Evolutionary conservation across 2,797 vertebrate species (phyloP).

Genomic region (Triplophysa bombifrons): DNA sequence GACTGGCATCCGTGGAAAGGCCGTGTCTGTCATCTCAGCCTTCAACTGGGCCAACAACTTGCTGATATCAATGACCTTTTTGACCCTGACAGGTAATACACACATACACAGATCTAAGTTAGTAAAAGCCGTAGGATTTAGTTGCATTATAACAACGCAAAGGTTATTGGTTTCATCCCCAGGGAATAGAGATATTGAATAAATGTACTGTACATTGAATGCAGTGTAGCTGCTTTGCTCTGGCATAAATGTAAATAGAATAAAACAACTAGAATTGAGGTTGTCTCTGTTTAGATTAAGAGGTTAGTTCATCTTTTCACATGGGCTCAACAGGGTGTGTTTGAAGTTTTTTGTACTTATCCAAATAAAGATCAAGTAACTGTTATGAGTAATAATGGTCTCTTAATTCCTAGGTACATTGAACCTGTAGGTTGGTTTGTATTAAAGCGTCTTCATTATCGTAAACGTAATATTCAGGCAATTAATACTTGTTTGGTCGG

Average conservation of each 20-base stretch:
- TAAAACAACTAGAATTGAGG: too few relatives aligned
- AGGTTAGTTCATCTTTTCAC: too few relatives aligned
- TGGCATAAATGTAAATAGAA: too few relatives aligned
- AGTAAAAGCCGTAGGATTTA: too few relatives aligned
- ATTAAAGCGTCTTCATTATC: not conserved
- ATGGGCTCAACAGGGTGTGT: too few relatives aligned
- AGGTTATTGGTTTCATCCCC: not conserved
- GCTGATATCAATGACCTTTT: constrained; percentile 93
- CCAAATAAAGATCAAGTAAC: too few relatives aligned
- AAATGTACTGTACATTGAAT: too few relatives aligned
- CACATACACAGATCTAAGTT: not conserved
- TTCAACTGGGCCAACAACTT: constrained; percentile 96
- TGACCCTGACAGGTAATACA: constrained; percentile 86
- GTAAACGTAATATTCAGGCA: not conserved
- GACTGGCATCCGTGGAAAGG: constrained; percentile 88
- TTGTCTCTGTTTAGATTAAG: too few relatives aligned
- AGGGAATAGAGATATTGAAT: too few relatives aligned
- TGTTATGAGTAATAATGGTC: too few relatives aligned
- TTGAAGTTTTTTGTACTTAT: too few relatives aligned
- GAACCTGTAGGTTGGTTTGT: not conserved
- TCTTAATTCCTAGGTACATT: not conserved
- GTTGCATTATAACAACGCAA: not conserved
- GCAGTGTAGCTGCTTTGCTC: too few relatives aligned
- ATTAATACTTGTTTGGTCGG: not conserved
- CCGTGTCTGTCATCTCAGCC: constrained; percentile 89